Evolutionary conservation across 2,113 vertebrate species (phyloP).

Genomic region (Orthonyx spaldingii): DNA sequence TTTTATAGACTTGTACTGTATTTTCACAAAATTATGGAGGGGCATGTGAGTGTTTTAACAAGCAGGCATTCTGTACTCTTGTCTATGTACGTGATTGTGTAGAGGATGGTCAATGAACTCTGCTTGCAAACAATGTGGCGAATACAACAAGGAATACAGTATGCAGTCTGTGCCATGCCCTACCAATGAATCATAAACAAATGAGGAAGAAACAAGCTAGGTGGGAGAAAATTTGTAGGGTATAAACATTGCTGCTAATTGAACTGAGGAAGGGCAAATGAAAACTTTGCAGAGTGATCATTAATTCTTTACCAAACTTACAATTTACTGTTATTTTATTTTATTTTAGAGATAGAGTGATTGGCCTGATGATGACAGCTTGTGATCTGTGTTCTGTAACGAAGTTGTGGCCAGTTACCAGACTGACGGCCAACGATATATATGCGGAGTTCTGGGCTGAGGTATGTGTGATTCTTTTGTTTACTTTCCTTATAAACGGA

Average conservation of each 20-base stretch:
- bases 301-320: not conserved
- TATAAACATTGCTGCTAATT: not conserved
- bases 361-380: conserved; percentile 98
- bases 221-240: not conserved
- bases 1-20: not conserved
- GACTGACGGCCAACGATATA: conserved; percentile 92
- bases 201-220: not conserved
- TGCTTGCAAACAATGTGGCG: not conserved
- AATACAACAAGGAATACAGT: not conserved
- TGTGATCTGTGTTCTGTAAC: conserved; percentile 98
- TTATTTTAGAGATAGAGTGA: conserved; percentile 89
- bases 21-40: not conserved
- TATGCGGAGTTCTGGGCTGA: conserved; percentile 98
- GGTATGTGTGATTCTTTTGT: conserved; percentile 72
- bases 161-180: not conserved
- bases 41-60: not conserved
- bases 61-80: not conserved
- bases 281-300: not conserved
- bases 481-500: not conserved
- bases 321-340: conserved; percentile 25
- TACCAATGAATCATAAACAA: not conserved
- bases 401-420: conserved; percentile 93
- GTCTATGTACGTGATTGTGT: not conserved
- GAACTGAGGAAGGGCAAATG: not conserved
- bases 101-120: not conserved